Evolutionary conservation across 2,797 vertebrate species (phyloP), one percentile per base, ranked within the genome.

Genomic region (Ctenochaetus hawaiiensis): DNA sequence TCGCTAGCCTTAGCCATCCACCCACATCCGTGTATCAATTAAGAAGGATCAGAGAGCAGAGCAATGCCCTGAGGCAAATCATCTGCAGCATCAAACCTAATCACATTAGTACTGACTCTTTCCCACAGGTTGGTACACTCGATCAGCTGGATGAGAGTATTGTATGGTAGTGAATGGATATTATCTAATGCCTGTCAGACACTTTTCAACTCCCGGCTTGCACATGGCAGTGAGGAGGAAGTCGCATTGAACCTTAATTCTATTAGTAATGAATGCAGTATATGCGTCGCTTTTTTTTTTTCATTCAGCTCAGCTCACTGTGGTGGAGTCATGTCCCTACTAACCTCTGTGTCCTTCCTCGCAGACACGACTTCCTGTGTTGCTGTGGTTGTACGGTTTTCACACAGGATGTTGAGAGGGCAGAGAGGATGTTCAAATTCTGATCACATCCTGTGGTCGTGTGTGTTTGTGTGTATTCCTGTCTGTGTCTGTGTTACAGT

Each of bases 381-480:
- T 34, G 30, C 91, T 91, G 85, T 48, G 61, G 82, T 80, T 49
- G 81, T 48, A 11, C 12, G 67, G 69, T 82, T 85, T 87, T 88
- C 84, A 87, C 75, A 90, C 87, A 91, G 92, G 93, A 94, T 91
- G 91, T 81, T 82, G 86, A 88, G 90, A 87, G 84, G 91, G 89
- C 75, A 81, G 81, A 88, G 75, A 89, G 91, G 92, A 92, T 83
- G 84, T 80, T 72, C 20, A 1, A 85, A 48, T 77, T 77, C 63
- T 66, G 75, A 86, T 92, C 65, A 11, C 87, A 89, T 92, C 89
- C 91, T 89, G 89, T 85, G 87, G 81, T 75, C 44, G 66, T 75
- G 82, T 78, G 75, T 59, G 54, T 81, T 26, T 69, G 75, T 75
- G 30, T 74, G 65, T 68, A 22, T 71, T 57, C 7, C 22, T 43